These are phyloP conservation scores for Hucho hucho DNA, from an alignment of 2,113 vertebrate genomes.

Conservation along the genomic window DNA sequence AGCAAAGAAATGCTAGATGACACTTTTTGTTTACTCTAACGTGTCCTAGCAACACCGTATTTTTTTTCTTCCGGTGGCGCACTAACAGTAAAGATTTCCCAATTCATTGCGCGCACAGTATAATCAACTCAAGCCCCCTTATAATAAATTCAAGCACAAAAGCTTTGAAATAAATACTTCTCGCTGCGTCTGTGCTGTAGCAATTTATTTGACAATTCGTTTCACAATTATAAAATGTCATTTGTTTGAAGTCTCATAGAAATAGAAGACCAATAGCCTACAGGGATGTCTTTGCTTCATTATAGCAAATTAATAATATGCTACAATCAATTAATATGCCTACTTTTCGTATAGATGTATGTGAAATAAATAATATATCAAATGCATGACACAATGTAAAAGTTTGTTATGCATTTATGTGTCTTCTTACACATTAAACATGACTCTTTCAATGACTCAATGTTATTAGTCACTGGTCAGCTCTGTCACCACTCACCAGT, in stretches of 20 bases:
- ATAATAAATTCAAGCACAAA: not conserved
- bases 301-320: not conserved
- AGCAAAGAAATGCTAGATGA: not conserved
- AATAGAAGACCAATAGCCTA: not conserved
- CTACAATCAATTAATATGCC: not conserved
- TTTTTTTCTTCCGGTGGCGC: conserved; percentile 6
- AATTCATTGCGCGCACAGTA: not conserved
- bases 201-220: too few relatives aligned
- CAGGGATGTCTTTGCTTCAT: not conserved
- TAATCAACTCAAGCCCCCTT: not conserved
- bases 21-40: not conserved
- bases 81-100: not conserved
- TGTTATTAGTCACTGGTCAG: conserved; percentile 7
- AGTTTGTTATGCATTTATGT: not conserved
- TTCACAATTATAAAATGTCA: not conserved
- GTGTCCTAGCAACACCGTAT: conserved; percentile 51
- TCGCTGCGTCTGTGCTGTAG: too few relatives aligned
- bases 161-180: not conserved
- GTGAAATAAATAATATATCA: not conserved
- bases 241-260: not conserved
- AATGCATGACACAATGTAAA: not conserved
- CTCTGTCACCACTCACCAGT: conserved; percentile 8
- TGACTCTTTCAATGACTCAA: not conserved
- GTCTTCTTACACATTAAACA: not conserved
- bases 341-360: not conserved